Percentiles rank a stretch among this genome's conserved stretches.
These are phyloP conservation scores for Cottoperca gobio DNA, from an alignment of 2,797 vertebrate species.

Conservation along the genomic window DNA sequence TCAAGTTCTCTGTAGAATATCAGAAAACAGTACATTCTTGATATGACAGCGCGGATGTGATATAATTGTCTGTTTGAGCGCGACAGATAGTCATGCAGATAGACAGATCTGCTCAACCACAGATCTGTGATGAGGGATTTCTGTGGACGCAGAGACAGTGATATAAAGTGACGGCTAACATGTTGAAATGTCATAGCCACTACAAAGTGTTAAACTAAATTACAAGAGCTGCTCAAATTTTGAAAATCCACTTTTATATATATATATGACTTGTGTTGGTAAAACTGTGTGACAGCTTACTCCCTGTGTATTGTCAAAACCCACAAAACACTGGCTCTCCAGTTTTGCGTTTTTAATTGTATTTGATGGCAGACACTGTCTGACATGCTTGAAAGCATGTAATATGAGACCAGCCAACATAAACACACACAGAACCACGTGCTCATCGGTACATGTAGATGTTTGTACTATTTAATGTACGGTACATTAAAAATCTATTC, in stretches of 20 bases:
- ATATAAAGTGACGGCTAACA: conserved; percentile 48
- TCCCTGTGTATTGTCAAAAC: conserved; percentile 3
- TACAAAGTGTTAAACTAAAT: conserved; percentile 35
- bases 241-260: conserved; percentile 5
- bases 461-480: conserved; percentile 44
- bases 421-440: conserved; percentile 16
- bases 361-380: conserved; percentile 6
- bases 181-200: conserved; percentile 20
- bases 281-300: conserved; percentile 12
- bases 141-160: conserved; percentile 33
- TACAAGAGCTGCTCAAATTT: conserved; percentile 18
- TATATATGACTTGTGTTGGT: background rate
- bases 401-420: conserved; percentile 11
- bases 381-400: conserved; percentile 6
- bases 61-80: conserved; percentile 69
- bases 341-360: conserved; percentile 11
- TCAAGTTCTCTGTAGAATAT: conserved; percentile 31
- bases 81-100: conserved; percentile 42
- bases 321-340: background rate
- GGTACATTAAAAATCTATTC: conserved; percentile 61
- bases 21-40: conserved; percentile 36
- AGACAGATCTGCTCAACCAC: conserved; percentile 27
- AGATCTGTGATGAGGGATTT: conserved; percentile 51
- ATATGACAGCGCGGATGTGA: conserved; percentile 43
- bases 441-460: conserved; percentile 20